Evolutionary conservation across 2,113 vertebrate species (phyloP), one percentile per base, ranked within the genome.

Genomic region (Panthera tigris): DNA sequence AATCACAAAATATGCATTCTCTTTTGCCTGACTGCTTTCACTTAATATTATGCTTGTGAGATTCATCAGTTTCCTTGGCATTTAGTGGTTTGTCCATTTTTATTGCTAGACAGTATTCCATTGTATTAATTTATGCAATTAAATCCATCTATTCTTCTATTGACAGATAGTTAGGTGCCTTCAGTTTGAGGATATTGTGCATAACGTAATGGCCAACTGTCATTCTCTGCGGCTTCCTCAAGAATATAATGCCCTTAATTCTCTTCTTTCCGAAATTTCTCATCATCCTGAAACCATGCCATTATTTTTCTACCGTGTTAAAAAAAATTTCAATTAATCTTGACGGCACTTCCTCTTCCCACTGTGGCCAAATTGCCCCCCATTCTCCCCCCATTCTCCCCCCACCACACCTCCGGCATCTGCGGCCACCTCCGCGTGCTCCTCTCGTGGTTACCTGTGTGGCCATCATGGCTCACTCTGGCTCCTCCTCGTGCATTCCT

Each of bases 31-130:
- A 29, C 68, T 74, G 15, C 25, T 65, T 84, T 50, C 31, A 74
- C 80, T 84, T 76, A 93, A 50, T 65, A 50, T 63, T 23, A 84
- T 31, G 41, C 81, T 79, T 68, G 83, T 25, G 27, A 93, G 61
- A 86, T 41, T 78, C 45, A 66, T 66, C 45, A 55, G 0, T 93
- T 27, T 39, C 50, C 13, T 78, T 78, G 16, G 16, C 45, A 25
- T 78, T 66, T 93, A 41, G 45, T 45, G 9, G 6, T 78, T 63
- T 84, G 9, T 85, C 85, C 55, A 85, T 93, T 76, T 76, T 41
- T 61, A 76, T 78, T 78, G 33, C 18, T 78, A 27, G 23, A 27
- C 19, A 55, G 45, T 55, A 66, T 94, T 55, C 27, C n/a, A 45
- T 79, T 68, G 27, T 76, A 65, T 79, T 68, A 52, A 31, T 79